phyloP scores from a whole-genome alignment of 2,113 vertebrate genomes.

The Excalfactoria chinensis region DNA sequence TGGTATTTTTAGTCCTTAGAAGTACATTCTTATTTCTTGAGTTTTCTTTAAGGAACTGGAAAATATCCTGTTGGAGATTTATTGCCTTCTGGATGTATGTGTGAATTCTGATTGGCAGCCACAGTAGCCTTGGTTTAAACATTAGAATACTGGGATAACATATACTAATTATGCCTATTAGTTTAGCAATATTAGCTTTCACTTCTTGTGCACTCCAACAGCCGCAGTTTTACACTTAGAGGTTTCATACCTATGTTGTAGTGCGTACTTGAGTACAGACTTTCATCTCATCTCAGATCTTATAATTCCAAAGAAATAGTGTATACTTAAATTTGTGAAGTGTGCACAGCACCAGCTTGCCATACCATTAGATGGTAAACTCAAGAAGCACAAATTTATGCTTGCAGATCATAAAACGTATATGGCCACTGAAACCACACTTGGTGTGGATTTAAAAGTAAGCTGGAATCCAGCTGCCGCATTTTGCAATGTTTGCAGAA shows the following conservation, averaged over 20 bases:
- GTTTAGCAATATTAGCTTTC: not conserved
- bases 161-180: not conserved
- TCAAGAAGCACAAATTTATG: not conserved
- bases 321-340: not conserved
- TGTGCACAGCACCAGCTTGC: not conserved
- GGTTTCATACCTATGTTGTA: not conserved
- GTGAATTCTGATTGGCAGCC: not conserved
- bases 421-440: not conserved
- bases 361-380: not conserved
- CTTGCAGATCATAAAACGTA: not conserved
- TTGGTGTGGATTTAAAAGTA: not conserved
- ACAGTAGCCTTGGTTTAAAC: not conserved
- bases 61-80: not conserved
- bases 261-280: not conserved
- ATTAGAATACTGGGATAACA: not conserved
- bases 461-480: not conserved
- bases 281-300: not conserved
- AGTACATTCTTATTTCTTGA: not conserved
- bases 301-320: not conserved
- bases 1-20: not conserved
- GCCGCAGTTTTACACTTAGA: not conserved
- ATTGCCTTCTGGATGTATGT: not conserved
- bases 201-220: not conserved
- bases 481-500: constrained; percentile 20
- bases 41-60: not conserved